These are phyloP conservation scores for Electrona antarctica DNA, from an alignment of 2,113 vertebrate genomes.

Conservation along the genomic window DNA sequence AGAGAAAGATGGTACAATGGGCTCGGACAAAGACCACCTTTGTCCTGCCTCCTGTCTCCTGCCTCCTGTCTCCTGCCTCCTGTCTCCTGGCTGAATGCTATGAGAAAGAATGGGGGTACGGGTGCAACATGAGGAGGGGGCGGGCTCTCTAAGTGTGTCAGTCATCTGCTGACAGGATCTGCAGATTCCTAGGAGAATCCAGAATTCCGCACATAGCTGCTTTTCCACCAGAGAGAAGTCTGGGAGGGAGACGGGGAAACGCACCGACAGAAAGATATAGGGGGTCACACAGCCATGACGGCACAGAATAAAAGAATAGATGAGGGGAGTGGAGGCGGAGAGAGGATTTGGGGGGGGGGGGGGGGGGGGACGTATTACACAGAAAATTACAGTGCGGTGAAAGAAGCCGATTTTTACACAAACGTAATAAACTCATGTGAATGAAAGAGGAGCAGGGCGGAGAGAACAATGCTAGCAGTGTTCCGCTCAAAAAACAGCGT, in stretches of 20 bases:
- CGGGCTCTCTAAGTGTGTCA: constrained; percentile 42
- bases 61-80: constrained; percentile 6
- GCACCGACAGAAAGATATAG: constrained; percentile 9
- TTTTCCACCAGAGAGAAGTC: constrained; percentile 23
- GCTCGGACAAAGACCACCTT: constrained; percentile 32
- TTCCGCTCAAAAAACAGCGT: neutral
- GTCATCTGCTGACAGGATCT: constrained; percentile 56
- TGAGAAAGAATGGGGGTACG: neutral
- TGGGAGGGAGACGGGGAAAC: neutral
- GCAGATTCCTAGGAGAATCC: constrained; percentile 49
- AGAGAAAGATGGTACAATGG: constrained; percentile 10
- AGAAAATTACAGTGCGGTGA: constrained; percentile 29
- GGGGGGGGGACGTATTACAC: neutral
- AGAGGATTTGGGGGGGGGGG: constrained; percentile 16
- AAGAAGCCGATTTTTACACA: constrained; percentile 4
- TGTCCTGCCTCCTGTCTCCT: constrained; percentile 4
- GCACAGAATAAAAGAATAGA: constrained; percentile 38
- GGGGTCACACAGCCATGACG: constrained; percentile 20
- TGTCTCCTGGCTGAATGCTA: constrained; percentile 12
- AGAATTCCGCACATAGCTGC: constrained; percentile 71
- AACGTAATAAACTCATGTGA: constrained; percentile 24
- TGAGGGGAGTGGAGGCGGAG: constrained; percentile 29
- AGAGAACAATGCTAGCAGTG: constrained; percentile 13
- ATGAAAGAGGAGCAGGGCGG: neutral
- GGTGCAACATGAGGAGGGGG: constrained; percentile 39